Conservation (phyloP, 2,113 vertebrate species). For the Pangasianodon gigas region DNA sequence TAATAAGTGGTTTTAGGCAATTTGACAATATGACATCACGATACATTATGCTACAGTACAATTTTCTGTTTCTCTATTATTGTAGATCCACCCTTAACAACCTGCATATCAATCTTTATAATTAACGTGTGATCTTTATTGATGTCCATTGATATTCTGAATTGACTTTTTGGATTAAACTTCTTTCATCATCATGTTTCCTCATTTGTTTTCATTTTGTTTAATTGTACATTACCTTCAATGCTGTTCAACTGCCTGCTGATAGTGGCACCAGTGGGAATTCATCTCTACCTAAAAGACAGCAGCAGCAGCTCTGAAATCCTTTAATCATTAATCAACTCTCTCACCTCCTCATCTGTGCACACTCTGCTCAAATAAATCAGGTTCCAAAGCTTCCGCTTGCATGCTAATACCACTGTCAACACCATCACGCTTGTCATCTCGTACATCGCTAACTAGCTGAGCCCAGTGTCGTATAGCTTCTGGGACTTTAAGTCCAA, state of each 20-base stretch:
- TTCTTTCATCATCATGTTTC: not conserved
- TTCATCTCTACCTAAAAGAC: not conserved
- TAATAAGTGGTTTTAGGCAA: not conserved
- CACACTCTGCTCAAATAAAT: not conserved
- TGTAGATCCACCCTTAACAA: not conserved
- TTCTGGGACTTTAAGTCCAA: not conserved
- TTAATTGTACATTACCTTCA: not conserved
- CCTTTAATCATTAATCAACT: constrained; percentile 27
- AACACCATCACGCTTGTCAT: not conserved
- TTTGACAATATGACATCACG: not conserved
- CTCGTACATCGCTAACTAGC: not conserved
- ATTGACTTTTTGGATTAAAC: not conserved
- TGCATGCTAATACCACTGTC: constrained; percentile 1
- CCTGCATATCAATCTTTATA: not conserved
- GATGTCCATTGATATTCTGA: not conserved
- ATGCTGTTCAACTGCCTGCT: not conserved
- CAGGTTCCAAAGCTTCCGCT: not conserved
- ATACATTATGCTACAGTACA: not conserved
- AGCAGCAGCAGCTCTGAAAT: not conserved
- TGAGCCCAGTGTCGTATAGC: not conserved
- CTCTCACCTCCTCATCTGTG: constrained; percentile 11
- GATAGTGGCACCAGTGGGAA: not conserved
- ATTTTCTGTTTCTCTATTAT: not conserved
- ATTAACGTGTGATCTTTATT: not conserved
- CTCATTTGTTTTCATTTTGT: not conserved